phyloP scores from a whole-genome alignment of 2,113 vertebrate species.

The Cariama cristata region DNA sequence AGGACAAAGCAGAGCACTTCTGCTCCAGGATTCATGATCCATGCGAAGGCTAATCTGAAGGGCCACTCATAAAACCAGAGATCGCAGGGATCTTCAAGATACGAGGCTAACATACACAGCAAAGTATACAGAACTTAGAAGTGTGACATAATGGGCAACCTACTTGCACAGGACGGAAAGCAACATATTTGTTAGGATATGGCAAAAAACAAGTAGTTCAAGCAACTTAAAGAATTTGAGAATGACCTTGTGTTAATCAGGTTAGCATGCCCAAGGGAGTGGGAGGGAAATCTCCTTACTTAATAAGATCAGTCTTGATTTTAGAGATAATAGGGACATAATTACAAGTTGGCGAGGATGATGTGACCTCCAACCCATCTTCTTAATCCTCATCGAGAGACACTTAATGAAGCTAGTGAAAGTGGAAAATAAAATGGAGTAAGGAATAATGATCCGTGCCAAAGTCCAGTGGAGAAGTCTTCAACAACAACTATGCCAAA shows the following conservation, averaged over 20 bases:
- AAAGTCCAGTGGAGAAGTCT: background rate
- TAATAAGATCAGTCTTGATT: constrained; percentile 75
- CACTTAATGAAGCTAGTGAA: constrained; percentile 53
- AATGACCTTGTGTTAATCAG: constrained; percentile 69
- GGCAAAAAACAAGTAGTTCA: constrained; percentile 63
- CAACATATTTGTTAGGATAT: constrained; percentile 30
- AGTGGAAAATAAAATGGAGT: constrained; percentile 36
- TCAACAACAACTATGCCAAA: background rate
- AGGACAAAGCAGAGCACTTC: background rate
- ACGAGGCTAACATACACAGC: background rate
- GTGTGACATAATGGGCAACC: background rate
- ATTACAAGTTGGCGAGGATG: constrained; percentile 64
- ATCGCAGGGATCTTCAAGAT: background rate
- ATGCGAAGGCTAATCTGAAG: background rate
- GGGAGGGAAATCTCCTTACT: constrained; percentile 69
- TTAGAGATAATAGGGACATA: constrained; percentile 71
- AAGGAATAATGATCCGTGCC: background rate
- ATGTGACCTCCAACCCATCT: constrained; percentile 64
- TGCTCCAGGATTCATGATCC: background rate
- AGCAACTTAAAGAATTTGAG: constrained; percentile 49
- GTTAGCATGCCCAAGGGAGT: constrained; percentile 57
- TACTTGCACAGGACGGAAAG: background rate
- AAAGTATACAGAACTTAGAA: background rate
- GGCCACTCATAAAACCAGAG: background rate
- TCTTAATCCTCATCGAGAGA: constrained; percentile 49